Evolutionary conservation across 2,113 vertebrate genomes (phyloP).

Genomic region (Leptodactylus fuscus): DNA sequence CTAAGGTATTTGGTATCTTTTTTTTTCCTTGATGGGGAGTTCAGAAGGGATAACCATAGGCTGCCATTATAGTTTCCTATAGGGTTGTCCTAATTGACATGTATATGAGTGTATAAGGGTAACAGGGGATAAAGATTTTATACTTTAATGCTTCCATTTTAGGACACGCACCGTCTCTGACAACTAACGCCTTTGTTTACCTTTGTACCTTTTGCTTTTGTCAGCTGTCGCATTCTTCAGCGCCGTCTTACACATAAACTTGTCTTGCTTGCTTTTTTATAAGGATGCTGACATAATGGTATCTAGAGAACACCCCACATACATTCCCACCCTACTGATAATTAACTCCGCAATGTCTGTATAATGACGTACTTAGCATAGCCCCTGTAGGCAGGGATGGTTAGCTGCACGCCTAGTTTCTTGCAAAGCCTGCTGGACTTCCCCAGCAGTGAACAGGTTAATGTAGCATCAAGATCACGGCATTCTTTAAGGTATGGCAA

Average conservation of each 20-base stretch:
- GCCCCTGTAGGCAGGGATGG: constrained; percentile 57
- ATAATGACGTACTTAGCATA: constrained; percentile 43
- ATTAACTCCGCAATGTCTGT: constrained; percentile 23
- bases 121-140: too few relatives aligned
- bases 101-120: too few relatives aligned
- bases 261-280: constrained; percentile 34
- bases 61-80: too few relatives aligned
- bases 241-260: constrained; percentile 6
- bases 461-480: neutral
- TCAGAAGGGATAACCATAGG: too few relatives aligned
- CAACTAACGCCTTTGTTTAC: neutral
- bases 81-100: too few relatives aligned
- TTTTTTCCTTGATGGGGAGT: too few relatives aligned
- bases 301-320: constrained; percentile 6
- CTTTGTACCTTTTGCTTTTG: neutral
- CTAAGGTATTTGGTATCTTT: too few relatives aligned
- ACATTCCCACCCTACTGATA: constrained; percentile 48
- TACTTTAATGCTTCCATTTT: too few relatives aligned
- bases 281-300: constrained; percentile 50
- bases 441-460: constrained; percentile 27
- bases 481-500: neutral
- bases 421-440: constrained; percentile 25
- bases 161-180: neutral
- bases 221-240: neutral
- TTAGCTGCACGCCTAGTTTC: constrained; percentile 19